Percentiles rank a stretch among this genome's conserved stretches.
phyloP scores from a whole-genome alignment of 2,888 invertebrate species.

The Xylota sylvarum region DNA sequence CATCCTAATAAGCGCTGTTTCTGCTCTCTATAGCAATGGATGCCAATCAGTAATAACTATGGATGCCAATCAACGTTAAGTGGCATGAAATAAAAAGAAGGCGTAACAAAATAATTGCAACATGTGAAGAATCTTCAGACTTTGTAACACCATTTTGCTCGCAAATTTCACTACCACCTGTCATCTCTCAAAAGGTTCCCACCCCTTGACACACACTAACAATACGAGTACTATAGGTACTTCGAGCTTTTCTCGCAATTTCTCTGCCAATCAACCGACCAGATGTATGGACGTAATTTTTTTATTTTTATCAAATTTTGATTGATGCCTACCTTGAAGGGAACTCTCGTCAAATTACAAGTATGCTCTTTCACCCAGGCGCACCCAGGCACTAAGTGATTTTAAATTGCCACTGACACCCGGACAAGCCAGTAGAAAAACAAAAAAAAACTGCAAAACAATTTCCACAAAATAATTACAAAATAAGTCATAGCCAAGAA shows the following conservation, averaged over 20 bases:
- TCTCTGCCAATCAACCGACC: slow-evolving; percentile 31
- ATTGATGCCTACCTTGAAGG: slow-evolving; percentile 75
- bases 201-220: slow-evolving; percentile 33
- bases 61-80: slow-evolving; percentile 7
- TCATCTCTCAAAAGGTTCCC: slow-evolving; percentile 36
- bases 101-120: not conserved
- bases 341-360: slow-evolving; percentile 63
- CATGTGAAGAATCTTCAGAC: not conserved
- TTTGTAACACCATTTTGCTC: slow-evolving; percentile 10
- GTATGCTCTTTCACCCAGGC: slow-evolving; percentile 65
- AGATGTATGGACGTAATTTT: not conserved
- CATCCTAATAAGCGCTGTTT: no score
- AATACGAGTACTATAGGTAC: no score
- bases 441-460: slow-evolving; percentile 47
- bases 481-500: slow-evolving; percentile 68
- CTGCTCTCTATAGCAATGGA: no score
- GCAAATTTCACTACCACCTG: slow-evolving; percentile 55
- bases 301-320: slow-evolving; percentile 41
- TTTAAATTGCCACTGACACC: slow-evolving; percentile 72
- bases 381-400: slow-evolving; percentile 73
- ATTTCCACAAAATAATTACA: slow-evolving; percentile 66
- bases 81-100: not conserved
- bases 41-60: no score
- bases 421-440: slow-evolving; percentile 24
- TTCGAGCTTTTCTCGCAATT: slow-evolving; percentile 53